Conservation (phyloP, 2,113 vertebrate species). For the Muntiacus muntjak region DNA sequence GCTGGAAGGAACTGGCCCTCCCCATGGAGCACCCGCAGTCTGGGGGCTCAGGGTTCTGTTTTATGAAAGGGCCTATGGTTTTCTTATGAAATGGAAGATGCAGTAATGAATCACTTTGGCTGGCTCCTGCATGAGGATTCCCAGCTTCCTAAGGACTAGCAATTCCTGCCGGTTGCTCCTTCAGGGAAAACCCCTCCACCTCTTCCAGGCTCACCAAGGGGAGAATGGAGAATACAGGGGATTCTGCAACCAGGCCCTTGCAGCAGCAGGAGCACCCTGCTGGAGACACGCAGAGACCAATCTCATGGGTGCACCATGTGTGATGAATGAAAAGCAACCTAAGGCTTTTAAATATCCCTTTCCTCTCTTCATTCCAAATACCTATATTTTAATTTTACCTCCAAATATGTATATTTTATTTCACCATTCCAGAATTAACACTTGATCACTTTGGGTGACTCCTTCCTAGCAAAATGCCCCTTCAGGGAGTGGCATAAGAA, state of each 20-base stretch:
- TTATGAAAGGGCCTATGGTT: not conserved
- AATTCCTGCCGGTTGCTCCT: rapidly evolving
- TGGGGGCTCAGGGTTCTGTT: not conserved
- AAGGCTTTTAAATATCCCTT: not conserved
- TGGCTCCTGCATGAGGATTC: not conserved
- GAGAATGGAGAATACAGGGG: too few relatives aligned
- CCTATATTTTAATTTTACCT: not conserved
- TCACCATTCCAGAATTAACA: not conserved
- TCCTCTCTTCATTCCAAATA: not conserved
- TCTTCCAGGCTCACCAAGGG: not conserved
- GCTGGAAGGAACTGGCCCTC: not conserved
- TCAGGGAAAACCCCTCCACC: not conserved
- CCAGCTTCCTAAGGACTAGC: not conserved
- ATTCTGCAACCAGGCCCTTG: not conserved
- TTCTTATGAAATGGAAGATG: not conserved
- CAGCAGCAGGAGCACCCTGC: not conserved
- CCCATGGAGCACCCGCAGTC: not conserved
- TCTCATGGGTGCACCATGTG: not conserved
- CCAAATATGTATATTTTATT: not conserved
- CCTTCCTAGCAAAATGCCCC: not conserved
- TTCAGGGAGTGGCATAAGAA: not conserved
- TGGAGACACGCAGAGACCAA: not conserved
- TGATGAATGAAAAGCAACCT: not conserved
- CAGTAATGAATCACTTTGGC: not conserved
- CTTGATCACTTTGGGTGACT: not conserved